Evolutionary conservation across 2,113 vertebrate genomes (phyloP).

Genomic region (Eolophus roseicapilla): DNA sequence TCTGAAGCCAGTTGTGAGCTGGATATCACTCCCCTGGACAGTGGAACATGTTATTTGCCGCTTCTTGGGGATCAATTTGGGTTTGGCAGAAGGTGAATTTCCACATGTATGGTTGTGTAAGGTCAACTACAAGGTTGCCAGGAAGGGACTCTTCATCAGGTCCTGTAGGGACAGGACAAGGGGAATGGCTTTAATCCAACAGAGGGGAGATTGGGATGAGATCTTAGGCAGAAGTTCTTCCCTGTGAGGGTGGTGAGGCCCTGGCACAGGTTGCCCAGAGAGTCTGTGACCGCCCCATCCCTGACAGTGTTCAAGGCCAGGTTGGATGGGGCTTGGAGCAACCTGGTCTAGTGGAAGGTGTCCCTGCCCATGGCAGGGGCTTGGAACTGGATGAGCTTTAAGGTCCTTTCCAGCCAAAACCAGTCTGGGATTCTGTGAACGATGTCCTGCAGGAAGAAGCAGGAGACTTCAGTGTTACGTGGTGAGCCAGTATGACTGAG

Average conservation of each 20-base stretch:
- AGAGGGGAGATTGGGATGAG: background rate
- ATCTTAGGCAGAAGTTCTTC: background rate
- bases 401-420: background rate
- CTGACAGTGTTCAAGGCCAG: background rate
- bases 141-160: background rate
- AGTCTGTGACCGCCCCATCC: background rate
- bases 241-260: background rate
- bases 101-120: background rate
- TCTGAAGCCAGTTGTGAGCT: background rate
- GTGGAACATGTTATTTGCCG: background rate
- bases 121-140: background rate
- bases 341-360: background rate
- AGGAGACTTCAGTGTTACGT: rapidly evolving
- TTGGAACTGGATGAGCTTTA: background rate
- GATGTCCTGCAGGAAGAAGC: background rate
- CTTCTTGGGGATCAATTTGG: background rate
- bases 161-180: background rate
- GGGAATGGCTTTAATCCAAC: background rate
- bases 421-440: background rate
- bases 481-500: background rate
- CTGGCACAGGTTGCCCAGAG: background rate
- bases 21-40: background rate
- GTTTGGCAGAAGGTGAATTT: rapidly evolving
- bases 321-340: background rate
- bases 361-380: background rate